Conservation (phyloP, 2,888 invertebrate genomes). For the Glyphotaelius pellucidus region DNA sequence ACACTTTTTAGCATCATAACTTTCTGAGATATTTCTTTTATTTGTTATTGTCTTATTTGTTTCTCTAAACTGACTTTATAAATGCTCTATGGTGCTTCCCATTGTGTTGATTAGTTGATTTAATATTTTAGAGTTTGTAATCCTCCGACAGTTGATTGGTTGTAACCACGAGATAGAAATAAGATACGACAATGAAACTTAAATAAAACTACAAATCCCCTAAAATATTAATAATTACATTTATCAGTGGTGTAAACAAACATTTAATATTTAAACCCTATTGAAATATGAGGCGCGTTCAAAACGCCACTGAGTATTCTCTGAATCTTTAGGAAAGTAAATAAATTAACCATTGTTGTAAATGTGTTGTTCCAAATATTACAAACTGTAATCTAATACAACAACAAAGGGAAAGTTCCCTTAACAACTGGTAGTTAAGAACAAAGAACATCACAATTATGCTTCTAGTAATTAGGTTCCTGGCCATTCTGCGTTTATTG, state of each 20-base stretch:
- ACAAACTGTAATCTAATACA: constrained; percentile 17
- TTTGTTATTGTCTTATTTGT: not conserved
- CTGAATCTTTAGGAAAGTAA: constrained; percentile 2
- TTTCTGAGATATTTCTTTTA: not conserved
- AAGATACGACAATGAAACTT: not conserved
- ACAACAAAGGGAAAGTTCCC: not conserved
- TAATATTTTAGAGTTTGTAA: not conserved
- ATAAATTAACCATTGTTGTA: constrained; percentile 20
- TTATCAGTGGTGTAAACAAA: not conserved
- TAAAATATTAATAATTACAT: not conserved
- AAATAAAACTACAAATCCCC: not conserved
- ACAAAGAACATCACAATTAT: constrained; percentile 17
- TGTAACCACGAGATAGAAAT: not conserved
- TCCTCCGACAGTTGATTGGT: not conserved
- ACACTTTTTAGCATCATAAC: not conserved
- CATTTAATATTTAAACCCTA: not conserved
- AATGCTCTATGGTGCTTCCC: not conserved
- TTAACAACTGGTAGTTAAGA: constrained; percentile 2
- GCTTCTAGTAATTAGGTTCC: constrained; percentile 20
- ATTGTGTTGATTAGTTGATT: not conserved
- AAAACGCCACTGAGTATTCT: not conserved
- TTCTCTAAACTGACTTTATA: not conserved
- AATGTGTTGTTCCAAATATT: not conserved
- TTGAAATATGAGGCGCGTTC: not conserved
- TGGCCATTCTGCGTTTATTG: not conserved